A percentile compares a stretch with the other conserved stretches of the same genome.
These are phyloP conservation scores for Sphinx pinastri DNA, from an alignment of 2,888 invertebrate genomes.

Conservation along the genomic window DNA sequence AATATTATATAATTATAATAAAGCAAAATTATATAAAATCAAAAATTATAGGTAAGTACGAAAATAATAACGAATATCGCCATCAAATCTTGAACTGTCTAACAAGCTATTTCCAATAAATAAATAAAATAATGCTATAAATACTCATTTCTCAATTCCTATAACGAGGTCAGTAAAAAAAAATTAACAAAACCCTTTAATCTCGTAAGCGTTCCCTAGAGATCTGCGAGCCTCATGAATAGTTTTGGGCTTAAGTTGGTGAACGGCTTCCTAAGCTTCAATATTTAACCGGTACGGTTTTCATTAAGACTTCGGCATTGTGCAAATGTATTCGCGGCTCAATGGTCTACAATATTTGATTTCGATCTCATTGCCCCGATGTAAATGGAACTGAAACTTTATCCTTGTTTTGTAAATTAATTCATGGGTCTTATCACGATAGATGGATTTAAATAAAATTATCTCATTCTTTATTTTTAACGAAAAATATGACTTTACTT, in stretches of 20 bases:
- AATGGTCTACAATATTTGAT: constrained; percentile 38
- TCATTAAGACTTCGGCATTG: constrained; percentile 39
- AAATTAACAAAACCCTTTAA: constrained; percentile 10
- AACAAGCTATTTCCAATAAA: too few species aligned
- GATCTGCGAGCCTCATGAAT: constrained; percentile 14
- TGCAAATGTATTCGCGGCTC: constrained; percentile 32
- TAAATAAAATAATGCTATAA: too few species aligned
- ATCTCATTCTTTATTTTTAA: too few species aligned
- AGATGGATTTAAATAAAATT: too few species aligned
- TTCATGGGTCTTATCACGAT: background rate
- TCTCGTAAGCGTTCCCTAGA: constrained; percentile 15
- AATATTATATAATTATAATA: too few species aligned
- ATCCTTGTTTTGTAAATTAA: background rate
- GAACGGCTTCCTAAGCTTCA: constrained; percentile 35
- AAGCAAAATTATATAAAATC: too few species aligned
- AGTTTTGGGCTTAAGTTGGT: constrained; percentile 11
- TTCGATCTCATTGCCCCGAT: constrained; percentile 28
- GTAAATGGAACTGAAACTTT: constrained; percentile 1
- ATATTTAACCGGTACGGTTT: constrained; percentile 31
- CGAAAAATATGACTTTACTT: too few species aligned
- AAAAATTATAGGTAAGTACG: too few species aligned
- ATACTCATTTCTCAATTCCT: too few species aligned
- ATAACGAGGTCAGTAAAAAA: background rate
- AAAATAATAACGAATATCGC: too few species aligned
- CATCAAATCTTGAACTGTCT: too few species aligned